phyloP scores from a whole-genome alignment of 1,140 invertebrate species.

The Ridgeia piscesae region DNA sequence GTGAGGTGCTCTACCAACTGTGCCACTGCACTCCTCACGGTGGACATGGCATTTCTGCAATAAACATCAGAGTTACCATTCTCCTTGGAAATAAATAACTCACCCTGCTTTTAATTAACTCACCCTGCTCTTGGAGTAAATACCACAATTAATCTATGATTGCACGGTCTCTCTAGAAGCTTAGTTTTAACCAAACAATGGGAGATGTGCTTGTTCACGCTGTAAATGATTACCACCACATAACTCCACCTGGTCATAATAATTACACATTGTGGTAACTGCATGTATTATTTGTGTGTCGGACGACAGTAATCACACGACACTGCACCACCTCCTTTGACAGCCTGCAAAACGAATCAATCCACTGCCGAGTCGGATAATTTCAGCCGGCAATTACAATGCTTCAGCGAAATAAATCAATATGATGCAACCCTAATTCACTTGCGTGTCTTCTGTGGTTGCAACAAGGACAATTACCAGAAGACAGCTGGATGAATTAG shows the following conservation, averaged over 20 bases:
- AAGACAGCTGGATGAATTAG: neutral
- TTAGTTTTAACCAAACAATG: neutral
- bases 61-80: neutral
- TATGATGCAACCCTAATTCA: slow-evolving; percentile 1
- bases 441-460: neutral
- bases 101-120: neutral
- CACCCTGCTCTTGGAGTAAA: neutral
- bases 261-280: neutral
- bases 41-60: neutral
- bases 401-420: neutral
- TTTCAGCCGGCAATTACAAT: neutral
- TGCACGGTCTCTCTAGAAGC: neutral
- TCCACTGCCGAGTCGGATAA: neutral
- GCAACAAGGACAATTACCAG: neutral
- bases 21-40: too few species aligned
- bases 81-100: neutral
- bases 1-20: too few species aligned
- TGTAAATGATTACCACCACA: neutral
- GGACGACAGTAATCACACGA: neutral
- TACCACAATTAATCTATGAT: neutral
- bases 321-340: neutral
- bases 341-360: neutral
- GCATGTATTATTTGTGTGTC: neutral
- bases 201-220: neutral
- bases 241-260: neutral